Percentiles rank a stretch among this genome's conserved stretches.
These are phyloP conservation scores for Meriones unguiculatus DNA, from an alignment of 2,113 vertebrate species.

Conservation along the genomic window DNA sequence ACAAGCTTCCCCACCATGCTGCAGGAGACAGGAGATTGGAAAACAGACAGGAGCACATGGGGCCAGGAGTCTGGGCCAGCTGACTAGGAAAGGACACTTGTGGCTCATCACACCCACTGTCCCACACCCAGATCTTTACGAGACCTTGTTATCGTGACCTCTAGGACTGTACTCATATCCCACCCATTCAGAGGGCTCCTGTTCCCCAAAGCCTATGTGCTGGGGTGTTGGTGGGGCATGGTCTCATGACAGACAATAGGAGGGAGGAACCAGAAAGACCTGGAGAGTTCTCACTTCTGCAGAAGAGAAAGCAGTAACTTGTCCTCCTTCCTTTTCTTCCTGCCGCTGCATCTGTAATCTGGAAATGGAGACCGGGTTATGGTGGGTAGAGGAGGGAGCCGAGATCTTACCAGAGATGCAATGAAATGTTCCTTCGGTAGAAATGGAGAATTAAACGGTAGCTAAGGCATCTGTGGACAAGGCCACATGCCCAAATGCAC, in stretches of 20 bases:
- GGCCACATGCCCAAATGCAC: too few species aligned
- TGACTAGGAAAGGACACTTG: rapidly evolving
- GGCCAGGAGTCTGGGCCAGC: rapidly evolving
- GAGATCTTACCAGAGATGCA: background rate
- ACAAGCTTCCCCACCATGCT: background rate
- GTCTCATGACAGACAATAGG: background rate
- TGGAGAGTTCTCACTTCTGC: background rate
- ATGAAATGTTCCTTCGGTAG: background rate
- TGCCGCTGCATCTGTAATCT: background rate
- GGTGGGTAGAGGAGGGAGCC: background rate
- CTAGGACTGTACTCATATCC: background rate
- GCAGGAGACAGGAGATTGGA: background rate
- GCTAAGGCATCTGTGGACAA: background rate
- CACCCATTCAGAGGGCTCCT: rapidly evolving
- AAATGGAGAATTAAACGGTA: background rate
- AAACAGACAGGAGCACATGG: background rate
- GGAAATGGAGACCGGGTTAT: background rate
- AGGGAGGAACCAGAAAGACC: background rate
- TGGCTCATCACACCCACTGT: rapidly evolving
- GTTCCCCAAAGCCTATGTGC: too few species aligned
- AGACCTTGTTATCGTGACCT: background rate
- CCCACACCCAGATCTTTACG: background rate
- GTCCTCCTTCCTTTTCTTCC: background rate
- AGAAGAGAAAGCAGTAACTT: background rate
- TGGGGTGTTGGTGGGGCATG: background rate